Evolutionary conservation across 2,113 vertebrate genomes (phyloP), one percentile per base, ranked within the genome.

Genomic region (Brachypodius melanocephalos): DNA sequence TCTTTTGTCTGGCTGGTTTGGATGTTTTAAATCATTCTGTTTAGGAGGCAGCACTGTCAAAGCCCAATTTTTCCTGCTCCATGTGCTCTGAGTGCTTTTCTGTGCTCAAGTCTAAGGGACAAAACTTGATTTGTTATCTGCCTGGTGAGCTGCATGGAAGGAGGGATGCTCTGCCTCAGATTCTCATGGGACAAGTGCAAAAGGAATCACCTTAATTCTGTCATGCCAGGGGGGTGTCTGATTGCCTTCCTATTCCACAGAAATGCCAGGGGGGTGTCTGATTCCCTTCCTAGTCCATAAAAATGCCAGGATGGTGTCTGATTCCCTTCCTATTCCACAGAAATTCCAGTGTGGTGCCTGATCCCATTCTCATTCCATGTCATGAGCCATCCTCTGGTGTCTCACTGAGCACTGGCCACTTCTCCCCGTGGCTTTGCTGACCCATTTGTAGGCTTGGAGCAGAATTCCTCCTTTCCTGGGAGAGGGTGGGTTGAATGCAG

Each of bases 221-320:
- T 42, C 49, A 36, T 36, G 18, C 18, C n/a, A 49, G 18, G 2
- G 4, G 1, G 9, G 2, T 12, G 31, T 12, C 26, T 62, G 38
- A 42, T 42, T 7, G 7, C 7, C 13, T 43, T 73, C 9, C 1
- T 54, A 19, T 42, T 32, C 29, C 15, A 55, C 1, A 55, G 5
- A 46, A 67, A 19, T 49, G 8, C 12, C 45, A 67, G 31, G 8
- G 4, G 2, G 7, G 9, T 38, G 25, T 5, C 34, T 52, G 38
- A 55, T 15, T 2, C 2, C 10, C 24, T 43, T 21, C 3, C 0
- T 12, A 21, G 34, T 34, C 40, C 24, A 57, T 1, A 34, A 4
- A 59, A 61, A 48, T 48, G 3, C 3, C n/a, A 31, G 19, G 5
- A 2, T 0, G 6, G 10, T 16, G 20, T 5, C 36, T 54, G 38